A percentile compares a stretch with the other conserved stretches of the same genome.
phyloP scores from a whole-genome alignment of 2,113 vertebrate species.

The Pterophyllum scalare region DNA sequence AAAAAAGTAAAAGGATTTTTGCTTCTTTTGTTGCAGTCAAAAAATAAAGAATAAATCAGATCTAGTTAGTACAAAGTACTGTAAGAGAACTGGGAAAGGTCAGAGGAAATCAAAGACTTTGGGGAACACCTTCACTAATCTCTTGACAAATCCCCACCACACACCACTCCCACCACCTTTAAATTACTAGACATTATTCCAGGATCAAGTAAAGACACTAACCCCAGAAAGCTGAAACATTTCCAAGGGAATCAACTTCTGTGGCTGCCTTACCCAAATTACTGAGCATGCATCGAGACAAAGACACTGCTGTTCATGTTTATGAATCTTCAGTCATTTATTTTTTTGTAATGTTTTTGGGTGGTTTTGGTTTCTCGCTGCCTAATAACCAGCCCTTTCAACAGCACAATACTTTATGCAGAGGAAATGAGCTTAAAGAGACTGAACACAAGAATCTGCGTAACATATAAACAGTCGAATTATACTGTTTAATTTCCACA shows the following conservation, averaged over 20 bases:
- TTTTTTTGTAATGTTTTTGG: not conserved
- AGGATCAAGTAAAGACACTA: not conserved
- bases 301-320: not conserved
- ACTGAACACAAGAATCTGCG: not conserved
- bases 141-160: not conserved
- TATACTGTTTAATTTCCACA: slow-evolving; percentile 67
- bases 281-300: not conserved
- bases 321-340: not conserved
- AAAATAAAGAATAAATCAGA: not conserved
- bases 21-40: not conserved
- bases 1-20: not conserved
- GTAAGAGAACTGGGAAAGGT: not conserved
- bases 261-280: not conserved
- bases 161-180: not conserved
- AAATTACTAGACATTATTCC: not conserved
- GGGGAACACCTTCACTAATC: not conserved
- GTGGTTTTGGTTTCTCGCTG: rapidly evolving
- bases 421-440: not conserved
- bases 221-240: not conserved
- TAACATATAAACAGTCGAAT: not conserved
- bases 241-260: not conserved
- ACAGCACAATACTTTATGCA: not conserved
- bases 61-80: not conserved
- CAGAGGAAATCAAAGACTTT: not conserved
- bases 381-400: not conserved